Conservation (phyloP, 2,888 invertebrate genomes). For the Heliconius ethilla region DNA sequence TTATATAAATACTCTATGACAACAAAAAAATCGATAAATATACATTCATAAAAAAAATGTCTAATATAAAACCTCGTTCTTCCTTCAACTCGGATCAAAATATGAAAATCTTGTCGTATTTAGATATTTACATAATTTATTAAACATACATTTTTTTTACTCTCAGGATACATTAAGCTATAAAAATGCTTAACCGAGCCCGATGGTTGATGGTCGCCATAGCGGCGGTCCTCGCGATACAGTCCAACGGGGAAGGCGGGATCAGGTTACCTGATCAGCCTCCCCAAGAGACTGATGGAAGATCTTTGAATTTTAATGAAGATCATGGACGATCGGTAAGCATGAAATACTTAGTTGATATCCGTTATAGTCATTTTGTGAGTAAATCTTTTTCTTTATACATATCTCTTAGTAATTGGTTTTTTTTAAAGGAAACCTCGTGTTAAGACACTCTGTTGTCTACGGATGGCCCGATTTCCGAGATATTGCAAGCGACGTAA, state of each 20-base stretch:
- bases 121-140: no score
- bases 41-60: no score
- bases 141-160: conserved; percentile 35
- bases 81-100: no score
- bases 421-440: background rate
- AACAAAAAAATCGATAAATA: no score
- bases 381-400: background rate
- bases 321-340: conserved; percentile 69
- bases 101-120: no score
- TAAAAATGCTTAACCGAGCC: conserved; percentile 64
- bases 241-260: conserved; percentile 83
- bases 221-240: conserved; percentile 80
- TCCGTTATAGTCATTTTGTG: background rate
- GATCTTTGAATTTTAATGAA: conserved; percentile 66
- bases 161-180: conserved; percentile 53
- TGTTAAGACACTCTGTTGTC: background rate
- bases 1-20: no score
- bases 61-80: no score
- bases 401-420: no score
- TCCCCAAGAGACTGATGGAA: conserved; percentile 65
- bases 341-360: background rate
- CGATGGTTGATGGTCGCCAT: conserved; percentile 81
- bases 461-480: background rate
- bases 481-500: no score
- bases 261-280: conserved; percentile 81